These are phyloP conservation scores for Augochlorella aurata DNA, from an alignment of 2,888 invertebrate species.

Conservation along the genomic window DNA sequence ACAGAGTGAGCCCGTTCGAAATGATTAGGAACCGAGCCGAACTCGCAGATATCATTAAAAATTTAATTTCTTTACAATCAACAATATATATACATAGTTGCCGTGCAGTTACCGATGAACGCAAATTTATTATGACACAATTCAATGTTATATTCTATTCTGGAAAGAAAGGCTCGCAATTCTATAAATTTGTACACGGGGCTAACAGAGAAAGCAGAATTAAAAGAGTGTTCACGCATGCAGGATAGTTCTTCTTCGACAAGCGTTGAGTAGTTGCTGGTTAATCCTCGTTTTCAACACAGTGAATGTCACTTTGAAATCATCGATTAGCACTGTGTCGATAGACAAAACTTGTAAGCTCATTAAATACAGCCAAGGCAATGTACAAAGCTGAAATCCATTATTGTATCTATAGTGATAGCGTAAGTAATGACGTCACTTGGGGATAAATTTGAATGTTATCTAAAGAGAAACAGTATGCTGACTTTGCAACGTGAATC, in stretches of 20 bases:
- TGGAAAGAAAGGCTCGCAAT: slow-evolving; percentile 49
- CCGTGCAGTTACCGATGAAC: not conserved
- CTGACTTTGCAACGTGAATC: not conserved
- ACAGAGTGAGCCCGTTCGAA: not conserved
- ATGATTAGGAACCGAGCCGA: not conserved
- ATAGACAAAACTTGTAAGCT: slow-evolving; percentile 7
- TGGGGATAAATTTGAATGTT: not conserved
- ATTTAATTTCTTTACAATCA: not conserved
- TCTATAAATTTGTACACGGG: slow-evolving; percentile 34
- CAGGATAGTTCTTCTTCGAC: not conserved
- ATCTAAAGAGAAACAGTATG: not conserved
- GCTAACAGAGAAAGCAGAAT: slow-evolving; percentile 24
- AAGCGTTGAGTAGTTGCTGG: not conserved
- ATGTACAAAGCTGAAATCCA: slow-evolving; percentile 6
- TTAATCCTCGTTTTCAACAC: not conserved
- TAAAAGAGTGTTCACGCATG: not conserved
- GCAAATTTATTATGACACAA: not conserved
- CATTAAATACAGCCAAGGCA: not conserved
- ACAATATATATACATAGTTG: not conserved
- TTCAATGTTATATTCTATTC: slow-evolving; percentile 7
- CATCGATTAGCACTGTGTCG: not conserved
- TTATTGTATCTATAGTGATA: not conserved
- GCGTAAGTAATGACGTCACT: not conserved
- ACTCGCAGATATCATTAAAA: not conserved
- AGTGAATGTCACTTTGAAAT: not conserved